Evolutionary conservation across 2,888 invertebrate genomes (phyloP), one percentile per base, ranked within the genome.

Genomic region (Spialia ferax): DNA sequence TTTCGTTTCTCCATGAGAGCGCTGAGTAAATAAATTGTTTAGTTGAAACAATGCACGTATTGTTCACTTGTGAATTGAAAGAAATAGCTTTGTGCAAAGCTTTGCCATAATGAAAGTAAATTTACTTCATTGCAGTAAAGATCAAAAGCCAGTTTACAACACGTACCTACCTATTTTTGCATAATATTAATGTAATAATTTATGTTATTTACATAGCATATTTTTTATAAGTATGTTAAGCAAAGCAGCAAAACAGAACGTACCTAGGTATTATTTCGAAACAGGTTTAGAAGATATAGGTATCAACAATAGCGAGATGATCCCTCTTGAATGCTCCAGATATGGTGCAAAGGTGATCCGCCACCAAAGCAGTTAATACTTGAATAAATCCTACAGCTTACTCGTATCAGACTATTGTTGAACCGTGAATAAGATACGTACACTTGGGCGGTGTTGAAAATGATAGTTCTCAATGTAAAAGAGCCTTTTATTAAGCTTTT

Each of bases 1-100:
- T 88, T 86, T 79, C 77, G 79, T 79, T 81, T 80, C 80, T 79
- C 79, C 84, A 88, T 85, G 88, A 88, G 91, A 91, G 86, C 83
- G 79, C 79, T 76, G 81, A 78, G 83, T 81, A 87, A 89, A 89
- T 87, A 90, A 88, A 88, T 88, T 81, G 83, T 78, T 79, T 75
- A 82, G 79, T 74, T 79, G 79, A 88, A 90, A 93, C 92, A 93
- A 93, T 91, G 88, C 85, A 82, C 79, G 88, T 85, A 91, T 92
- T 92, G 93, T 92, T 90, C 81, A 75, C 71, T 84, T 79, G 81
- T 83, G 87, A 89, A 91, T 85, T 89, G 84, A 78, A 81, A 82
- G 80, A 82, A 83, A 86, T 85, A 85, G 87, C 84, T 88, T 67
- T 72, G 69, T 69, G 67, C 59, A 71, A 62, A 71, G 63, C 70